These are phyloP conservation scores for Drosophila birchii DNA, from an alignment of 2,888 invertebrate genomes.

Conservation along the genomic window DNA sequence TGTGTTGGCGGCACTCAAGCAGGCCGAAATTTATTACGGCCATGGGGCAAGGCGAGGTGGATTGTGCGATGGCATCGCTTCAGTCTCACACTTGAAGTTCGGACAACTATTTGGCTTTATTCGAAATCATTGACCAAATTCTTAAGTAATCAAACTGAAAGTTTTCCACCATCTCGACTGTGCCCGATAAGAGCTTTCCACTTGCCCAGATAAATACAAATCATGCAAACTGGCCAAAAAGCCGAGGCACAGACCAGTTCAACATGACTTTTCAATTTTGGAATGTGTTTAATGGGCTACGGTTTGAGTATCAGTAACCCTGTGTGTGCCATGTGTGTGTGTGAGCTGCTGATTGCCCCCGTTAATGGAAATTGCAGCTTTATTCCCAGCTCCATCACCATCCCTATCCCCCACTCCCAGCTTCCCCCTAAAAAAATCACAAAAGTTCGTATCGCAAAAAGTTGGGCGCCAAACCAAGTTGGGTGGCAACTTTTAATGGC, in stretches of 20 bases:
- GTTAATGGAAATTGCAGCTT: slow-evolving; percentile 30
- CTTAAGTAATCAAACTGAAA: slow-evolving; percentile 61
- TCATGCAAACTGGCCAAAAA: slow-evolving; percentile 71
- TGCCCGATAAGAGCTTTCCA: slow-evolving; percentile 64
- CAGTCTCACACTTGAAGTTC: slow-evolving; percentile 37
- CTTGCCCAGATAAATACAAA: slow-evolving; percentile 73
- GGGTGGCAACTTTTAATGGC: slow-evolving; percentile 61
- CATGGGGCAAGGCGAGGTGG: slow-evolving; percentile 8
- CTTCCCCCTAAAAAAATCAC: neutral
- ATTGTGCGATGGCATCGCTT: slow-evolving; percentile 5
- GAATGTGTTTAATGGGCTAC: slow-evolving; percentile 63
- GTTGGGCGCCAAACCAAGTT: slow-evolving; percentile 12
- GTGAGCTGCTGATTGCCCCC: slow-evolving; percentile 20
- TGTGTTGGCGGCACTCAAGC: slow-evolving; percentile 32
- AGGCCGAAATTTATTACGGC: slow-evolving; percentile 40
- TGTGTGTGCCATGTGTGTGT: slow-evolving; percentile 8
- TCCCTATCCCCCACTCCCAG: too few relatives aligned
- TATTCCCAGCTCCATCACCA: neutral
- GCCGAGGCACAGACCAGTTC: too few relatives aligned
- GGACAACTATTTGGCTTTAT: slow-evolving; percentile 40
- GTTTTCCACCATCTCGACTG: slow-evolving; percentile 37
- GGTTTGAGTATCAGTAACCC: slow-evolving; percentile 29
- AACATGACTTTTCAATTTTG: slow-evolving; percentile 75
- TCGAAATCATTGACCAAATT: slow-evolving; percentile 53
- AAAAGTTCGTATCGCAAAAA: slow-evolving; percentile 26